Conservation (phyloP, 2,113 vertebrate species). For the Brachyistius frenatus region DNA sequence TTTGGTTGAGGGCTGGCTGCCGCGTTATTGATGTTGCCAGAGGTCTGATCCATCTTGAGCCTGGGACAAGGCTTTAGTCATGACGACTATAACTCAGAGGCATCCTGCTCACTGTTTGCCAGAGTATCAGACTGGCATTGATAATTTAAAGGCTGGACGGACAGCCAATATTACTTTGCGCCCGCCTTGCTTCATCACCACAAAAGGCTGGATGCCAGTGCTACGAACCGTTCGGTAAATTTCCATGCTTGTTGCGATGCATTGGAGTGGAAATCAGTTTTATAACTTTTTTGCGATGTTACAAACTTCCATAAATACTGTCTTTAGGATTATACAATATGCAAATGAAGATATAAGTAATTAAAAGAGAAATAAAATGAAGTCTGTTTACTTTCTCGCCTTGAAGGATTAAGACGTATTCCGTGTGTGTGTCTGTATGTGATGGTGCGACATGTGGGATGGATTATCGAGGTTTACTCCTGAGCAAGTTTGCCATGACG, state of each 20-base stretch:
- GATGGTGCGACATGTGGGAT: slow-evolving; percentile 30
- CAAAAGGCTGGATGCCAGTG: not conserved
- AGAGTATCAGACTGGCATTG: slow-evolving; percentile 36
- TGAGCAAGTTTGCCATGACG: slow-evolving; percentile 8
- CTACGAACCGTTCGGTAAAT: slow-evolving; percentile 3
- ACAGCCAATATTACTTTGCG: slow-evolving; percentile 50
- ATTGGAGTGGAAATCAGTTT: not conserved
- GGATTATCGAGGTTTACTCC: slow-evolving; percentile 58
- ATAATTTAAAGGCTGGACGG: slow-evolving; percentile 68
- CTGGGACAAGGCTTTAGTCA: slow-evolving; percentile 67
- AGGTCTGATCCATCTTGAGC: slow-evolving; percentile 73
- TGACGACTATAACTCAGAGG: slow-evolving; percentile 69
- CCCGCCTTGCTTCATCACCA: slow-evolving; percentile 32
- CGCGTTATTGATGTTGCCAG: slow-evolving; percentile 76
- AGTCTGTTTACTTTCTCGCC: slow-evolving; percentile 32
- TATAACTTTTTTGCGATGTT: slow-evolving; percentile 2
- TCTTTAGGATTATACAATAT: slow-evolving; percentile 55
- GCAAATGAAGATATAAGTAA: slow-evolving; percentile 51
- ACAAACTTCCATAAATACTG: slow-evolving; percentile 15
- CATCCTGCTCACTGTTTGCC: slow-evolving; percentile 55
- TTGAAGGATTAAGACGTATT: slow-evolving; percentile 44
- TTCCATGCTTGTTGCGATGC: slow-evolving; percentile 10
- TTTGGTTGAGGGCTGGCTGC: slow-evolving; percentile 65
- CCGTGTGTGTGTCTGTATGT: slow-evolving; percentile 9
- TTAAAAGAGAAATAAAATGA: slow-evolving; percentile 24